Conservation (phyloP, 2,888 invertebrate genomes). For the Exephanes ischioxanthus region DNA sequence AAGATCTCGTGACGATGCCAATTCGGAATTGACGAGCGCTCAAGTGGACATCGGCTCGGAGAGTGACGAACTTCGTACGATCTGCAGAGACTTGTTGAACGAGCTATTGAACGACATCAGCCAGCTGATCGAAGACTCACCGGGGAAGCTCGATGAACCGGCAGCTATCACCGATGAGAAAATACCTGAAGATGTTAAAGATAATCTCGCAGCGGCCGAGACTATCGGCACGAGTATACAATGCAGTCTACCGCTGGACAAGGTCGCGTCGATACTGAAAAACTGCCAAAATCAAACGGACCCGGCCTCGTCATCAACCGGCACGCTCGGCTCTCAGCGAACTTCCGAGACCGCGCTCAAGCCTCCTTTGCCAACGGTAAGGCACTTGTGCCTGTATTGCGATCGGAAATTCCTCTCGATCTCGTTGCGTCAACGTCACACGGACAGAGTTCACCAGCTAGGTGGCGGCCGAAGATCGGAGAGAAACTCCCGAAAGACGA, state of each 20-base stretch:
- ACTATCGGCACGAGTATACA: conserved; percentile 76
- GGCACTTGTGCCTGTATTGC: conserved; percentile 83
- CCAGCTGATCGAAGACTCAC: conserved; percentile 72
- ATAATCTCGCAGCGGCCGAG: conserved; percentile 3
- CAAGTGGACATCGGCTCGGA: conserved; percentile 19
- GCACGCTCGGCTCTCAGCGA: conserved; percentile 24
- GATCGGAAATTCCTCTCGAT: conserved; percentile 83
- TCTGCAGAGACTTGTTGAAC: conserved; percentile 79
- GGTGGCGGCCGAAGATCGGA: conserved; percentile 81
- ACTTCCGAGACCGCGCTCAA: conserved; percentile 70
- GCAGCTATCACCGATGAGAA: conserved; percentile 4
- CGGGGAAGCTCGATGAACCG: conserved; percentile 5
- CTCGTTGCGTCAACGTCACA: conserved; percentile 81
- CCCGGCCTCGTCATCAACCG: conserved; percentile 1
- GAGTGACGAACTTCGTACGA: conserved; percentile 73
- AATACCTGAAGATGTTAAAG: conserved; percentile 15
- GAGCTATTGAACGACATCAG: conserved; percentile 78
- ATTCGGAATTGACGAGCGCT: not conserved
- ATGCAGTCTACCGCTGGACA: conserved; percentile 82
- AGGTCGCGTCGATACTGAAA: conserved; percentile 80
- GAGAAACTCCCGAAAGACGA: conserved; percentile 78
- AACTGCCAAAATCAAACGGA: conserved; percentile 74
- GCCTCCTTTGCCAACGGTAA: conserved; percentile 75
- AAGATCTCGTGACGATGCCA: not conserved
- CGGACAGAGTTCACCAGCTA: conserved; percentile 81